Evolutionary conservation across 2,888 invertebrate species (phyloP).

Genomic region (Diarsia brunnea): DNA sequence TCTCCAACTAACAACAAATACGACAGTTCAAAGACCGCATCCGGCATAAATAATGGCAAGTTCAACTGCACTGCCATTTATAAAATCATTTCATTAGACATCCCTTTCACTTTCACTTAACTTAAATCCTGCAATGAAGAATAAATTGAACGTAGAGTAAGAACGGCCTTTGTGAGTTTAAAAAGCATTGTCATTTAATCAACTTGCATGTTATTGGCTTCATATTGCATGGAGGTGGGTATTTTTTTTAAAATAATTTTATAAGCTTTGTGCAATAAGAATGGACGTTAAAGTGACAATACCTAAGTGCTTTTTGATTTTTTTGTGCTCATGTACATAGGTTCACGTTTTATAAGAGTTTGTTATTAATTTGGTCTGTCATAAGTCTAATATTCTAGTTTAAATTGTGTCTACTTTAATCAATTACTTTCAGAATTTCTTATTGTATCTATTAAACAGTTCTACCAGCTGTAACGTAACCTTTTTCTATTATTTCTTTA

Average conservation of each 20-base stretch:
- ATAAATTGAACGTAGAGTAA: conserved; percentile 65
- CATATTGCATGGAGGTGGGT: conserved; percentile 10
- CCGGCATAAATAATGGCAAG: conserved; percentile 12
- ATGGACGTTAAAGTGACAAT: neutral
- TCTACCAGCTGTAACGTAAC: neutral
- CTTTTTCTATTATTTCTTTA: neutral
- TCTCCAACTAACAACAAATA: neutral
- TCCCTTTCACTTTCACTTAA: conserved; percentile 47
- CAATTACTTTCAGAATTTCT: no score
- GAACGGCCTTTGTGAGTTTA: conserved; percentile 56
- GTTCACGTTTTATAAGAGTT: no score
- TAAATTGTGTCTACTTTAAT: no score
- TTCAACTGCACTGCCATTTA: conserved; percentile 40
- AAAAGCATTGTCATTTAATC: conserved; percentile 63
- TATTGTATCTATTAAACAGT: neutral
- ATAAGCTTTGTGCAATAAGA: neutral
- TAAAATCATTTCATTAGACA: conserved; percentile 47
- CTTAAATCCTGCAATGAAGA: conserved; percentile 53
- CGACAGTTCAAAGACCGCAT: conserved; percentile 33
- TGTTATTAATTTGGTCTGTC: no score
- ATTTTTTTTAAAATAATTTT: conserved; percentile 24
- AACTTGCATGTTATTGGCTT: conserved; percentile 49
- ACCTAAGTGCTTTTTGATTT: neutral
- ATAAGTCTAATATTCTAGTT: no score
- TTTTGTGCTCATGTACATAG: neutral